Percentiles rank a stretch among this genome's conserved stretches.
phyloP scores from a whole-genome alignment of 2,113 vertebrate genomes.

The Gallinago undulata region DNA sequence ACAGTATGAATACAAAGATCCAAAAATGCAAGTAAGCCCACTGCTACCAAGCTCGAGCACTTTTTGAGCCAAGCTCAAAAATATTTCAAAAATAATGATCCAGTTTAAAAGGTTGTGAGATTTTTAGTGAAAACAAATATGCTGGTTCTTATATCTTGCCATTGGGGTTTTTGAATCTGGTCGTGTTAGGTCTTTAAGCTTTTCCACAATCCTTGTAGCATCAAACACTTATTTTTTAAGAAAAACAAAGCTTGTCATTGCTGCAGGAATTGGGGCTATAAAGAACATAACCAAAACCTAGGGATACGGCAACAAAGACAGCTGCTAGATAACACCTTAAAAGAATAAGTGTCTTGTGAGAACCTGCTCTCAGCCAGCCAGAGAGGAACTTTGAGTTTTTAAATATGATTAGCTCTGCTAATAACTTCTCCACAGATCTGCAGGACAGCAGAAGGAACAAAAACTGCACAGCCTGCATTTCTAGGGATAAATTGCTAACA shows the following conservation, averaged over 20 bases:
- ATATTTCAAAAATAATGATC: background rate
- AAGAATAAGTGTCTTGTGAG: background rate
- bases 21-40: background rate
- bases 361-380: background rate
- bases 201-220: background rate
- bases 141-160: background rate
- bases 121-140: background rate
- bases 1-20: background rate
- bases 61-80: background rate
- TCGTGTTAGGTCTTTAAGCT: background rate
- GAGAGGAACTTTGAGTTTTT: background rate
- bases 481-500: background rate
- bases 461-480: background rate
- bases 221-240: background rate
- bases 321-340: background rate
- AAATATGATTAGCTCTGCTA: background rate
- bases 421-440: background rate
- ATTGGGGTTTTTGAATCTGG: accelerated
- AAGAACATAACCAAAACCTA: background rate
- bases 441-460: background rate
- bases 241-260: background rate
- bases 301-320: background rate
- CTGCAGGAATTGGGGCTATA: background rate
- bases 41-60: background rate
- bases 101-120: background rate